Evolutionary conservation across 2,113 vertebrate genomes (phyloP), one percentile per base, ranked within the genome.

Genomic region (Sisor rabdophorus): DNA sequence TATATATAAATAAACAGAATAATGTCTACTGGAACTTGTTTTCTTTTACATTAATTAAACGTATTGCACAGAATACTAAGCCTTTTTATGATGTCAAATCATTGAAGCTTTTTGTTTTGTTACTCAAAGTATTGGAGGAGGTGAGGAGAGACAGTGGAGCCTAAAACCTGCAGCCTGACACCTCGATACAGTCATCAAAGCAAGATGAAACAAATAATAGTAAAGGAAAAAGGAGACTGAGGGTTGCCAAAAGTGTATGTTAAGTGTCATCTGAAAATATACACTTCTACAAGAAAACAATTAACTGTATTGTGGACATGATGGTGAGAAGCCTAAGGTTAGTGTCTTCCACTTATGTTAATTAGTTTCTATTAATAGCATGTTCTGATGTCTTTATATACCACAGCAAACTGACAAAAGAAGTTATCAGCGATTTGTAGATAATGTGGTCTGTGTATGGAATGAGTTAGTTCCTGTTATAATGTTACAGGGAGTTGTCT

Each of bases 111-210:
- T 67, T 26, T 26, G 22, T 6, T 26, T 40, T 48, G 13, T 48
- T 48, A 12, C 47, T 68, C 10, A 69, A 47, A 69, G 65, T 69
- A 69, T 40, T 69, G 65, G 65, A 47, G 65, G 52, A 69, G 65
- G 48, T 69, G 65, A 69, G 47, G 47, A 20, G 47, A 69, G 16
- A 3, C 26, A 5, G 1, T 13, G 16, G 24, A 52, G 65, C 47
- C 47, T 30, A 10, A 69, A 52, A 20, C 47, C 20, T 52, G 47
- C 10, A 30, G 16, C 47, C 28, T 9, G 47, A 52, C 17, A 20
- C 30, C 17, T 30, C 30, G 24, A 24, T 13, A 12, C 26, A 30
- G 65, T 30, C n/a, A 30, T 30, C 28, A 52, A 67, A 50, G 64
- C 44, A 50, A 12, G 17, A 52, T 69, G 3, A 15, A 19, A 20